phyloP scores from a whole-genome alignment of 2,113 vertebrate genomes.

The Amazona guildingii region DNA sequence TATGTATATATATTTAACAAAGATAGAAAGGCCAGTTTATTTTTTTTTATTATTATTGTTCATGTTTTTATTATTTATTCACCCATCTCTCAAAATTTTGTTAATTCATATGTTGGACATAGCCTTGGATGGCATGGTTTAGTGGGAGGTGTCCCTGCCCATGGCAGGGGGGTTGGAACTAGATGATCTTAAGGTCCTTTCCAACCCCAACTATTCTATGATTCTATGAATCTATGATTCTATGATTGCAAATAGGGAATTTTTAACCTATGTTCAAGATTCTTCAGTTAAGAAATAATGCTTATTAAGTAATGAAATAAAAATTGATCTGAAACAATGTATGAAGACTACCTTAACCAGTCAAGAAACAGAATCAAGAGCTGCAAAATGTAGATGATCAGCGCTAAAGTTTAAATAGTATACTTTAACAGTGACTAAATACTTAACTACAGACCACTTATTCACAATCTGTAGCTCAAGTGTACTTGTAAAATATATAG shows the following conservation, averaged over 20 bases:
- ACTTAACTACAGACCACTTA: conserved; percentile 46
- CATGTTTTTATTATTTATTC: neutral
- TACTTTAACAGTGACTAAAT: conserved; percentile 43
- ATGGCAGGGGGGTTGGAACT: no score
- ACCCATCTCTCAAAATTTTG: neutral
- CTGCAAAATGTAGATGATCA: conserved; percentile 30
- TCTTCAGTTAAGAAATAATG: neutral
- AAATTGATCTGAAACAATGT: neutral
- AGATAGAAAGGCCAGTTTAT: neutral
- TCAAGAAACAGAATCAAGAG: conserved; percentile 27
- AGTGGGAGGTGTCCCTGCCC: no score
- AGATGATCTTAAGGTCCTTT: no score
- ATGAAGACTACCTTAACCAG: neutral
- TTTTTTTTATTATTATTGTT: neutral
- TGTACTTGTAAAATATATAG: conserved; percentile 64
- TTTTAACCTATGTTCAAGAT: neutral
- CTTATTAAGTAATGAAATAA: neutral
- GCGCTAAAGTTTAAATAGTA: conserved; percentile 37
- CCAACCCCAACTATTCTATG: no score
- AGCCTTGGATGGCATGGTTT: no score
- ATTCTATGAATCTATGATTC: no score
- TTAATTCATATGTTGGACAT: neutral
- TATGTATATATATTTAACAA: neutral
- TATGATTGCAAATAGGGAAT: neutral
- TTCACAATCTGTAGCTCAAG: conserved; percentile 52